These are phyloP conservation scores for Tadarida brasiliensis DNA, from an alignment of 2,797 vertebrate species.

Conservation along the genomic window DNA sequence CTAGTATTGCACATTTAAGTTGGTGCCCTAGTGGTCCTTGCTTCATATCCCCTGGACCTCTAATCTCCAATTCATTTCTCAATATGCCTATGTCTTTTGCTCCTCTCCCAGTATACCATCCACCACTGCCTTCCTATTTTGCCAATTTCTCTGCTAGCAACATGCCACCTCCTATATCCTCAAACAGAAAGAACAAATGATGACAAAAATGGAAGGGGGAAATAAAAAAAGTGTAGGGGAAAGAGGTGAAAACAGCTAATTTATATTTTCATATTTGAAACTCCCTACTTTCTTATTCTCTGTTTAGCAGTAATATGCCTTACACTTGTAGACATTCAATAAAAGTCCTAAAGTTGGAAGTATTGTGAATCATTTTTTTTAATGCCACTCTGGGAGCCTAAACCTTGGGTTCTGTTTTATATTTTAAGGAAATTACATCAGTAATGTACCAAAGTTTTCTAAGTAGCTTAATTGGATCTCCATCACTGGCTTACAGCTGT, in stretches of 20 bases:
- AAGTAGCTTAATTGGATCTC: background rate
- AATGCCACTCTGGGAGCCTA: background rate
- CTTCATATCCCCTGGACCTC: background rate
- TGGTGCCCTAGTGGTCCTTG: background rate
- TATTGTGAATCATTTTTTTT: background rate
- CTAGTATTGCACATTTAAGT: background rate
- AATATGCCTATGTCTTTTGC: constrained; percentile 2
- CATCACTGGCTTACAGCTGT: background rate
- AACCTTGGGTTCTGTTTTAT: background rate
- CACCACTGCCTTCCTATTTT: constrained; percentile 2
- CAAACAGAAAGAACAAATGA: constrained; percentile 36
- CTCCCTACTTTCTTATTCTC: background rate
- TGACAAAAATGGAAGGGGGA: background rate
- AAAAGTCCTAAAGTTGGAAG: constrained; percentile 50
- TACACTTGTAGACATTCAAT: constrained; percentile 46
- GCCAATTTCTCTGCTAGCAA: background rate
- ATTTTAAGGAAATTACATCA: background rate
- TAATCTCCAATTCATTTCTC: background rate
- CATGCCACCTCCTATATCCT: background rate
- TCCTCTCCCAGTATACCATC: background rate
- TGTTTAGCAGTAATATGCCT: constrained; percentile 24
- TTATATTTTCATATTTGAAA: constrained; percentile 6
- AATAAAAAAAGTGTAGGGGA: background rate
- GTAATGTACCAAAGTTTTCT: background rate
- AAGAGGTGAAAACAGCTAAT: background rate